Conservation (phyloP, 2,888 invertebrate genomes). For the Drosophila monieri region DNA sequence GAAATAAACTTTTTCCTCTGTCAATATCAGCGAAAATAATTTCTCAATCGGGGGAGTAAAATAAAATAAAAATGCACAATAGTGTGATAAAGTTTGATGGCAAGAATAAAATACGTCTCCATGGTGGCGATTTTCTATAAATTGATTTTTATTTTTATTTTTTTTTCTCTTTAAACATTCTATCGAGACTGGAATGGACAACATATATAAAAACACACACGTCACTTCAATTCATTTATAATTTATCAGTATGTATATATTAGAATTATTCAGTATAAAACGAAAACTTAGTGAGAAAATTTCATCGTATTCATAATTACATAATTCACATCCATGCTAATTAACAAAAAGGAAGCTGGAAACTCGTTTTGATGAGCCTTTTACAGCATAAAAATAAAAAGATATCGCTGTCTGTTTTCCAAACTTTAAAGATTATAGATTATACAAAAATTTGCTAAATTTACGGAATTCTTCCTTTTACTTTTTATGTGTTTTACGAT, state of each 20-base stretch:
- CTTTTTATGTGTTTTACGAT: slow-evolving; percentile 34
- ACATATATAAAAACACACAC: slow-evolving; percentile 53
- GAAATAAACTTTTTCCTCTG: slow-evolving; percentile 46
- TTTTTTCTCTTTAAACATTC: slow-evolving; percentile 57
- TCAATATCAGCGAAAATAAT: slow-evolving; percentile 40
- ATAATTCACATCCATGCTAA: slow-evolving; percentile 55
- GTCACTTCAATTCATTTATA: slow-evolving; percentile 48
- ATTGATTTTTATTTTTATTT: slow-evolving; percentile 46
- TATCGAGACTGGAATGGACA: slow-evolving; percentile 68
- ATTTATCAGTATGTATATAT: slow-evolving; percentile 60
- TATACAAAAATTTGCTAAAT: slow-evolving; percentile 59
- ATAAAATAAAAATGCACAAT: slow-evolving; percentile 27
- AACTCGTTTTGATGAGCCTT: slow-evolving; percentile 20
- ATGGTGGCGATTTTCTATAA: slow-evolving; percentile 42
- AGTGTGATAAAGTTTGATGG: slow-evolving; percentile 26
- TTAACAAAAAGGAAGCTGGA: slow-evolving; percentile 51
- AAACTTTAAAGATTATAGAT: slow-evolving; percentile 32
- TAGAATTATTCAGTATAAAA: slow-evolving; percentile 69
- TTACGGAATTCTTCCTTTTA: slow-evolving; percentile 60
- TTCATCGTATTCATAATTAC: slow-evolving; percentile 29
- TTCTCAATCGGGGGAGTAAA: slow-evolving; percentile 13
- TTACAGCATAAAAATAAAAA: slow-evolving; percentile 28
- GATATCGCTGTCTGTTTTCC: slow-evolving; percentile 45
- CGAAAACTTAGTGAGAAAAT: slow-evolving; percentile 45
- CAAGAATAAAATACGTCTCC: slow-evolving; percentile 28